Evolutionary conservation across 2,888 invertebrate species (phyloP), one percentile per base, ranked within the genome.

Genomic region (Schizotus pectinicornis): DNA sequence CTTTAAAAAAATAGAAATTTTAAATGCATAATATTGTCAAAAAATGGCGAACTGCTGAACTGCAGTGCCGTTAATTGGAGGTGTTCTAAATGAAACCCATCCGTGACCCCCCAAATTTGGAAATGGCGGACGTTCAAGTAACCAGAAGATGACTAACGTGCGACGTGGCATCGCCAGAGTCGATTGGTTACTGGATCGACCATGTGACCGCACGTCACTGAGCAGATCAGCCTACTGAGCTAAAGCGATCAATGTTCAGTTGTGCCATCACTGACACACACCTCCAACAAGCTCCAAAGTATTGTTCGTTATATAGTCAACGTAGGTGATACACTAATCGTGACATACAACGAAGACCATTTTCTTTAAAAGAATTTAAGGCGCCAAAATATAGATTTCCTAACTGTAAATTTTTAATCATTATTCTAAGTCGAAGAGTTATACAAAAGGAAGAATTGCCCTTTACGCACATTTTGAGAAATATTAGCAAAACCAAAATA

Each of bases 61-160:
- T 70, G 80, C 79, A 82, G 83, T 82, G 83, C 84, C 83, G 74
- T 73, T 76, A 79, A 80, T 80, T 83, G 83, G 83, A 83, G 83
- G 83, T 81, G 83, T 81, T 80, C 78, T 82, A 81, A 82, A 82
- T 80, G 64, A 71, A 80, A 81, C 81, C 81, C 81, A 82, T 81
- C 81, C 82, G 82, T 82, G 79, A 80, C 80, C 79, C 82, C 82
- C 83, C 82, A 82, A 70, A 82, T 84, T 84, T 83, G 83, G 83
- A 84, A 83, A 84, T 82, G 82, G 83, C 84, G 84, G 84, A 83
- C 82, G 82, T 84, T 84, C 84, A 83, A 84, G 84, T 81, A 83
- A 82, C 83, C 83, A 80, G 70, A 78, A 74, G 75, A 74, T 74
- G 73, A 80, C 81, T 63, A 80, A 81, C 83, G 83, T 82, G 83